Evolutionary conservation across 1,140 invertebrate genomes (phyloP), one percentile per base, ranked within the genome.

Genomic region (Brachionus manjavacas): DNA sequence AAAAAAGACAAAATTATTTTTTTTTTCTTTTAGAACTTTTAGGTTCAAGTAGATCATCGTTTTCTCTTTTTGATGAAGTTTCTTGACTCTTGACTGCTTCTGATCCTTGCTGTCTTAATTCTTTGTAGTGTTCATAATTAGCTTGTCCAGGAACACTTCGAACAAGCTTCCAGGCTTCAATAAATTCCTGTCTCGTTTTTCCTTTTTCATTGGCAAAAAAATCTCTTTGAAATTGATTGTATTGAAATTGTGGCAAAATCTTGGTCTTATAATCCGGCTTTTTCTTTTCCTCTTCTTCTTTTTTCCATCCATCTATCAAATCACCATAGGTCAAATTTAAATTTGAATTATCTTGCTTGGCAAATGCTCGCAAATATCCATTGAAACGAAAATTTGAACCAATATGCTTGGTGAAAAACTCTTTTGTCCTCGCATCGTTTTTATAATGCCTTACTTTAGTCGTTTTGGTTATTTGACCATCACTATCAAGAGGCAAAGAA

Each of bases 121-220:
- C 8, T 11, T 68, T 68, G 8, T 68, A 68, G 6, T 68, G 64
- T 68, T 68, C 64, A 68, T 68, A 68, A 68, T 25, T 68, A 1
- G 64, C 23, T 35, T 68, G 8, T 28, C 64, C 64, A 35, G 64
- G 64, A 25, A 68, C 64, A 68, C 23, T 28, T 3, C 64, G 64
- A 25, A 68, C 64, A 68, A 68, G 64, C 12, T 35, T 68, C 64
- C 64, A 68, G 31, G 64, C 64, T 31, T 35, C 31, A 25, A 28
- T 68, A 14, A 68, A 68, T 35, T 68, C 64, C 31, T 68, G 8
- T 68, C 28, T 68, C 1, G 64, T 68, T n/a, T 68, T 68, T 28
- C 64, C 64, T 35, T 68, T 68, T 68, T 68, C 64, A 68, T 68
- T 68, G 9, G 64, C 64, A 68, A 16, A 68, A 68, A 68, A 68